Base-by-base conservation (phyloP, 35 echinoderm and acorn worm species). In the Lytechinus variegatus region DNA sequence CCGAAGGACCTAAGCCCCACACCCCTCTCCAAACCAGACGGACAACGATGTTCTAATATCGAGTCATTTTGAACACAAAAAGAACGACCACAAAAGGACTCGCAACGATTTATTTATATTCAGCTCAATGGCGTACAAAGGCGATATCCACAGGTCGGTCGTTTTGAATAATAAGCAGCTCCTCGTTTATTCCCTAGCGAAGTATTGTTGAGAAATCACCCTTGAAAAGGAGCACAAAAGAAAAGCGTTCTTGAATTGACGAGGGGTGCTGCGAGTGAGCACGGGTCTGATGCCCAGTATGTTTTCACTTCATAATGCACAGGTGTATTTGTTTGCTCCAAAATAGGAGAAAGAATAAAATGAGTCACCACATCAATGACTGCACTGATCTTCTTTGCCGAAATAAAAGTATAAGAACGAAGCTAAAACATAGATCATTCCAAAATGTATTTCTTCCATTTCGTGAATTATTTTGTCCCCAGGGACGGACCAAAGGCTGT, bases 81-180 rank as follows among this genome's bases (percentile, higher is more conserved):
- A 71, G 61, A 19, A 19, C 66, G 16, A 79, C 66, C 66, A 79
- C 66, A 79, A 79, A 11, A 79, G 12, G 21, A 24, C n/a, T 79
- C 66, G 66, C 66, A 79, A 79, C 66, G 66, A 79, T 79, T 79
- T 79, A 79, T 79, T 79, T 79, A 79, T 79, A 79, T 79, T 79
- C 66, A 79, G 16, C 66, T 79, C 66, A 79, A 79, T 79, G 66
- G 66, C 66, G 21, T n/a, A 79, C 66, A 79, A 79, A 79, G 66
- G 19, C 66, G 66, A 79, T 79, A 79, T 79, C 21, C 66, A 24
- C 66, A 79, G 66, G 19, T 79, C 66, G 19, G 16, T 79, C 66
- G 66, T 79, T 79, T 79, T 24, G 66, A 79, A 79, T 79, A 79
- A 79, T 79, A 79, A 79, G 19, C 66, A 79, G 66, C 66, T 79